Conservation (phyloP, 2,888 invertebrate species). For the Lepidochitona cinerea region DNA sequence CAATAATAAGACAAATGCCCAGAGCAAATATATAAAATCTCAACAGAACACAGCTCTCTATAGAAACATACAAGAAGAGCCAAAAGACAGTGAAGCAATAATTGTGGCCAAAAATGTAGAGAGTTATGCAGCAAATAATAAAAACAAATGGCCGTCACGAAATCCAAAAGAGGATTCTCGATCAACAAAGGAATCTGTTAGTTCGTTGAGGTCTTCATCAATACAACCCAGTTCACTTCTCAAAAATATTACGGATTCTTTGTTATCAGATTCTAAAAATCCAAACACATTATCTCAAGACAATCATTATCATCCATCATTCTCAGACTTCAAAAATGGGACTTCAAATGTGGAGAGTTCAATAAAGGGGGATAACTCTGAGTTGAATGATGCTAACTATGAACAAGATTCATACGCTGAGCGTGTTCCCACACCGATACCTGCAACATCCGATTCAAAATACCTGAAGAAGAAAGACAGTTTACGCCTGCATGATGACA, state of each 20-base stretch:
- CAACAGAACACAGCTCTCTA: not conserved
- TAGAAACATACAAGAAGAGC: constrained; percentile 22
- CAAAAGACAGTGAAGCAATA: constrained; percentile 41
- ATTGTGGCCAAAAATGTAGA: not conserved
- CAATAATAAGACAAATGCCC: constrained; percentile 14
- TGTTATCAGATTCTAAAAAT: no score
- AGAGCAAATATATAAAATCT: constrained; percentile 57
- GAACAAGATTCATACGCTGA: not conserved
- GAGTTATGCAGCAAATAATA: not conserved
- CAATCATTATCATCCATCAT: constrained; percentile 44
- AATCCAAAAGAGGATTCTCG: no score
- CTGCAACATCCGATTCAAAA: constrained; percentile 24
- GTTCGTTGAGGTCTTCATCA: no score
- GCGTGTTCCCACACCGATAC: not conserved
- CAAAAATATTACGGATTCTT: no score
- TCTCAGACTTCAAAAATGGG: constrained; percentile 46
- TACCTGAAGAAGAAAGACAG: constrained; percentile 45
- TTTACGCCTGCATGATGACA: not conserved
- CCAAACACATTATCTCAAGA: no score
- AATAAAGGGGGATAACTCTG: constrained; percentile 8
- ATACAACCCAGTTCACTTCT: no score
- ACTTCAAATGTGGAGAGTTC: constrained; percentile 4
- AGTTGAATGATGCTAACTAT: not conserved
- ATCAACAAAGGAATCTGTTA: no score
- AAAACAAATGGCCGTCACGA: not conserved